These are phyloP conservation scores for Gari tellinella DNA, from an alignment of 2,888 invertebrate genomes.

Conservation along the genomic window DNA sequence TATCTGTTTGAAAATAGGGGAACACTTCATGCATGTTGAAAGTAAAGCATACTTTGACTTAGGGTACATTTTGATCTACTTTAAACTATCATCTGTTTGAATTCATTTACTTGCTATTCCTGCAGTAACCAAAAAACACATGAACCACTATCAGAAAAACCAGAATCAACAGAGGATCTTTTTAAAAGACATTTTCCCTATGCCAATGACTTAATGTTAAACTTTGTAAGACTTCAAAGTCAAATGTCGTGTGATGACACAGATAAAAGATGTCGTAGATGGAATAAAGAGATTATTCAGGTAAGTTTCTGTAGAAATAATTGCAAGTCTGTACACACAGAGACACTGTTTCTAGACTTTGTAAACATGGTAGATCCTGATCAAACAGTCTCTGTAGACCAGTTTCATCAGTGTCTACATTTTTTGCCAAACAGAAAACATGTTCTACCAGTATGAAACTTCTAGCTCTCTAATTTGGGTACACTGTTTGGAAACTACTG, in stretches of 20 bases:
- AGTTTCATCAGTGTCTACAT: too few species aligned
- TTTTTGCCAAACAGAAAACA: too few species aligned
- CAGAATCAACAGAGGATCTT: slow-evolving; percentile 4
- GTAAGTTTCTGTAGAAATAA: slow-evolving; percentile 1
- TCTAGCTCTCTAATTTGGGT: too few species aligned
- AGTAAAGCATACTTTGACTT: too few species aligned
- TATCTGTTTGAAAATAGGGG: too few species aligned
- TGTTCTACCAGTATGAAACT: too few species aligned
- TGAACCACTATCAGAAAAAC: background rate
- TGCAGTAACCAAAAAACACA: slow-evolving; percentile 3
- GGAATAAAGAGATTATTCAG: slow-evolving; percentile 32
- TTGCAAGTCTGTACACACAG: background rate
- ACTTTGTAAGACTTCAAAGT: slow-evolving; percentile 19
- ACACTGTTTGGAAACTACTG: too few species aligned
- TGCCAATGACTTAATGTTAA: slow-evolving; percentile 16
- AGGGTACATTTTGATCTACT: too few species aligned
- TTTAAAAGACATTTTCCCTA: slow-evolving; percentile 21
- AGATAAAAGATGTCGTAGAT: slow-evolving; percentile 28
- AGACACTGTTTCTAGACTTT: background rate
- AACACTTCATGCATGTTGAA: too few species aligned
- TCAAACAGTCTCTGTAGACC: too few species aligned
- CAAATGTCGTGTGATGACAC: slow-evolving; percentile 15
- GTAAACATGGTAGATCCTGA: too few species aligned
- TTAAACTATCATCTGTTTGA: too few species aligned
- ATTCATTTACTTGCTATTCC: background rate